Evolutionary conservation across 2,797 vertebrate species (phyloP), one percentile per base, ranked within the genome.

Genomic region (Characodon lateralis): DNA sequence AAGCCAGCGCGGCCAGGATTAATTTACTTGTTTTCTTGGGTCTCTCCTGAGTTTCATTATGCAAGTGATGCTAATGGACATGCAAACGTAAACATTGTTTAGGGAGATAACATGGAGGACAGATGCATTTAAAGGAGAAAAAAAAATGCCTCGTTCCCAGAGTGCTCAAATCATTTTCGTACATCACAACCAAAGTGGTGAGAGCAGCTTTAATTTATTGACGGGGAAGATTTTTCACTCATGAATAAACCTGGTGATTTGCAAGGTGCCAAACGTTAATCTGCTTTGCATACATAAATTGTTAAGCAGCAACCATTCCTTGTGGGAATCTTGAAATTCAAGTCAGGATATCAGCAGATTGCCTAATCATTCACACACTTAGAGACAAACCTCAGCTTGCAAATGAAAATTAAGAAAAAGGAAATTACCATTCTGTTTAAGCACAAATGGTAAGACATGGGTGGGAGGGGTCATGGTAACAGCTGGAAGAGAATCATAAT

Each of bases 261-360:
- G 77, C 83, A 89, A 90, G 83, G 83, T 90, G 85, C 84, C 85
- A 73, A 84, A 85, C 80, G 88, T 68, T 88, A 91, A 92, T 92
- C 91, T 90, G 72, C 88, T 93, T 90, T 91, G 86, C 90, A 91
- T 90, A 87, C 85, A 91, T 89, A 85, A 88, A 92, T 83, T 83
- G 79, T 83, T 77, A 79, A 87, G 77, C 75, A 71, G 75, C 80
- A 89, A 90, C 83, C 84, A 74, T 56, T 91, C 78, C 74, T 78
- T 85, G n/a, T 73, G 12, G 75, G 66, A 69, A 46, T 80, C 82
- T 73, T 83, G 58, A 77, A 89, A 79, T 79, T 59, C 59, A 82
- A 86, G 81, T 85, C 73, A 68, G 76, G 74, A 85, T 88, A 85
- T 89, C 84, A 66, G 79, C 85, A 85, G 84, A 85, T 80, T 66